phyloP scores from a whole-genome alignment of 2,797 vertebrate genomes.

The Lepilemur septentrionalis region DNA sequence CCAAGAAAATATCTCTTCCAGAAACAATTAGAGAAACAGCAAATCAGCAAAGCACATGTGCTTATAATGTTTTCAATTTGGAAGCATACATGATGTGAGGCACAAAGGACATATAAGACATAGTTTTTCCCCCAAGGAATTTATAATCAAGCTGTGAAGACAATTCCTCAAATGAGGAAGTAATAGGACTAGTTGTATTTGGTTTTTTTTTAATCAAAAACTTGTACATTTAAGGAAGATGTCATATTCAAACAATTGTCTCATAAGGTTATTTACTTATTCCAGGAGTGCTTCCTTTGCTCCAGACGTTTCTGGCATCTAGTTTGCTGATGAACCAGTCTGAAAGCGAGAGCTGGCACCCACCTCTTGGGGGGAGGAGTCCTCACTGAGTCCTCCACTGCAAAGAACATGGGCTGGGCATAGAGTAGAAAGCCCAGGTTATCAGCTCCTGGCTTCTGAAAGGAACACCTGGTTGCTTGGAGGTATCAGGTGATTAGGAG shows the following conservation, averaged over 20 bases:
- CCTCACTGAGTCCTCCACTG: not conserved
- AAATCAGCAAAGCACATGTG: not conserved
- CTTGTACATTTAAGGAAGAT: not conserved
- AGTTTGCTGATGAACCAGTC: not conserved
- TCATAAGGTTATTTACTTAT: not conserved
- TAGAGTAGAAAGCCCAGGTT: slow-evolving; percentile 51
- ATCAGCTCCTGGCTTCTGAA: slow-evolving; percentile 69
- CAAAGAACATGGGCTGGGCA: not conserved
- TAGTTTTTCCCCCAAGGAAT: not conserved
- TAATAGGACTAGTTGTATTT: not conserved
- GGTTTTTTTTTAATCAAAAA: not conserved
- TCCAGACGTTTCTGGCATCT: not conserved
- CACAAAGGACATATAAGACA: not conserved
- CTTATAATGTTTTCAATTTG: slow-evolving; percentile 12
- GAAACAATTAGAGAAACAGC: not conserved
- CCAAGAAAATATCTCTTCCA: slow-evolving; percentile 46
- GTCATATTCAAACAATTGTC: slow-evolving; percentile 1
- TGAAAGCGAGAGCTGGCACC: not conserved
- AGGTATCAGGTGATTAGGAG: slow-evolving; percentile 63
- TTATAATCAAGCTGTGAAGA: not conserved
- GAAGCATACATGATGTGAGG: not conserved
- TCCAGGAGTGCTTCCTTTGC: not conserved
- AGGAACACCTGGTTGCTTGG: slow-evolving; percentile 70
- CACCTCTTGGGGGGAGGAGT: not conserved
- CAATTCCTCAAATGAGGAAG: not conserved